These are phyloP conservation scores for Polydrusus cervinus DNA, from an alignment of 2,888 invertebrate species.

Conservation along the genomic window DNA sequence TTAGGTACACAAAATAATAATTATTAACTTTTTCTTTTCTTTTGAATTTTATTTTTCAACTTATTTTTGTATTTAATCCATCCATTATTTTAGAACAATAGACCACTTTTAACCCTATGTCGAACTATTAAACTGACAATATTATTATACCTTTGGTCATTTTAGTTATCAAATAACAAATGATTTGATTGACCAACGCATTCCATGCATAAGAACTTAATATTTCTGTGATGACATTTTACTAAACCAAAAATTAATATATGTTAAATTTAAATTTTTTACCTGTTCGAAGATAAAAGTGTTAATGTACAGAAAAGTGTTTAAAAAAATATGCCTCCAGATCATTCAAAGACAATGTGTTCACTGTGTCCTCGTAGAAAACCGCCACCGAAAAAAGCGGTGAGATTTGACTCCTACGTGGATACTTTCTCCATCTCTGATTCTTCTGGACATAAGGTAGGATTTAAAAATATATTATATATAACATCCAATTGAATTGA, in stretches of 20 bases:
- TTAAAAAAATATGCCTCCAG: conserved; percentile 71
- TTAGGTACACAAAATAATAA: too few species aligned
- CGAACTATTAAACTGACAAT: too few species aligned
- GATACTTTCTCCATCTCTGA: conserved; percentile 78
- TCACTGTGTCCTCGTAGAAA: conserved; percentile 76
- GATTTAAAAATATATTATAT: conserved; percentile 41
- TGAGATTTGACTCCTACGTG: conserved; percentile 77
- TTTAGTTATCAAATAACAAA: neutral
- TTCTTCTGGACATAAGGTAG: conserved; percentile 61
- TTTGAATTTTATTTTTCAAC: too few species aligned
- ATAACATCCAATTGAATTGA: too few species aligned
- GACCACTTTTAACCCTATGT: too few species aligned
- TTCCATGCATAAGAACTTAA: too few species aligned
- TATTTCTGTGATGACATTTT: neutral
- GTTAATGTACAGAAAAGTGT: neutral
- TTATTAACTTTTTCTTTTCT: too few species aligned
- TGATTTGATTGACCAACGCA: neutral
- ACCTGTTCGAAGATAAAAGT: neutral
- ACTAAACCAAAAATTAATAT: neutral
- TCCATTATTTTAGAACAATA: too few species aligned
- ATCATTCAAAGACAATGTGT: conserved; percentile 74
- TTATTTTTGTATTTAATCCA: too few species aligned
- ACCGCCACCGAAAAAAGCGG: conserved; percentile 75
- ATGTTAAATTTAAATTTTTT: neutral
- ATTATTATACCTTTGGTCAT: too few species aligned